These are phyloP conservation scores for Sarcophaga carnaria DNA, from an alignment of 2,888 invertebrate genomes.

Conservation along the genomic window DNA sequence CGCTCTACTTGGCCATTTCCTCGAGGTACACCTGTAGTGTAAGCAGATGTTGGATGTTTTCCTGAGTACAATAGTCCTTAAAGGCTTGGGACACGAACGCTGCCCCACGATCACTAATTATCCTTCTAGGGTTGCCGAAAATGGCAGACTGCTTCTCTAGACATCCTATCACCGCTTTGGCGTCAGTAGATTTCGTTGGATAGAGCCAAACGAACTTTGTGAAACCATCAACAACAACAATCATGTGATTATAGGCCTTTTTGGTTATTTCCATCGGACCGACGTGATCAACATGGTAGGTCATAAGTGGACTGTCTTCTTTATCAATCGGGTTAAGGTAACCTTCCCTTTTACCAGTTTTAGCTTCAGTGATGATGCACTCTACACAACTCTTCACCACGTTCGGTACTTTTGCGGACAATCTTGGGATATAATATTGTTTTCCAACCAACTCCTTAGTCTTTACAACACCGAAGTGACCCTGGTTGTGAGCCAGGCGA, in stretches of 20 bases:
- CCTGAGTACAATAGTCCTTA: slow-evolving; percentile 27
- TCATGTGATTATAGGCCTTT: slow-evolving; percentile 33
- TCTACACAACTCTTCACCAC: slow-evolving; percentile 15
- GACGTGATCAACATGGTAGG: slow-evolving; percentile 44
- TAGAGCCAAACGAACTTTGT: slow-evolving; percentile 57
- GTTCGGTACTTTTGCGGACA: slow-evolving; percentile 1
- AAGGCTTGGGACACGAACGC: slow-evolving; percentile 58
- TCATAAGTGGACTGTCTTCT: slow-evolving; percentile 3
- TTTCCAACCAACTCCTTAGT: background rate
- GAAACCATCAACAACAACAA: slow-evolving; percentile 39
- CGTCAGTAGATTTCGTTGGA: slow-evolving; percentile 54
- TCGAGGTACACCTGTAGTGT: slow-evolving; percentile 57
- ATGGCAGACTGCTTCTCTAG: slow-evolving; percentile 24
- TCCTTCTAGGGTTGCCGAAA: slow-evolving; percentile 30
- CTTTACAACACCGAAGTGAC: slow-evolving; percentile 11
- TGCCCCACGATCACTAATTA: slow-evolving; percentile 32
- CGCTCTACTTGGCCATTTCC: slow-evolving; percentile 67
- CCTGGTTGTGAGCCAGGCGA: slow-evolving; percentile 11
- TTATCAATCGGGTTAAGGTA: slow-evolving; percentile 35
- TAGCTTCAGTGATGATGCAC: slow-evolving; percentile 46
- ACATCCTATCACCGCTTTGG: slow-evolving; percentile 33
- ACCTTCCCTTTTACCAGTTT: slow-evolving; percentile 25
- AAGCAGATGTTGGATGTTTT: slow-evolving; percentile 40
- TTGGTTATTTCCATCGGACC: slow-evolving; percentile 37
- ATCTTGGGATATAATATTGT: slow-evolving; percentile 16